Evolutionary conservation across 2,888 invertebrate species (phyloP).

Genomic region (Drosophila yooni): DNA sequence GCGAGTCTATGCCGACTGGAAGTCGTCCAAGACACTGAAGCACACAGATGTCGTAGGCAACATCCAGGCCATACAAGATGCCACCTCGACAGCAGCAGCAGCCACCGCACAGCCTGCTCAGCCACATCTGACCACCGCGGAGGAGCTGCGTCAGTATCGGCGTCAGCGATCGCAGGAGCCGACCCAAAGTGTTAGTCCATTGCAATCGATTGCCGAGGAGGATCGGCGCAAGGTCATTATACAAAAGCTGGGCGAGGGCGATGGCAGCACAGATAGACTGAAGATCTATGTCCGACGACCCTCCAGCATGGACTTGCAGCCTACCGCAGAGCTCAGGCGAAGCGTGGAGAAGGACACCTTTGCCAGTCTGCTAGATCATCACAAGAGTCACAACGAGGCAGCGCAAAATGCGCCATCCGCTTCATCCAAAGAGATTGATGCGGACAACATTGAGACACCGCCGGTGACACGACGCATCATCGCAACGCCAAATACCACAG

Average conservation of each 20-base stretch:
- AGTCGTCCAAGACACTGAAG: constrained; percentile 91
- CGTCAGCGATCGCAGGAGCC: constrained; percentile 87
- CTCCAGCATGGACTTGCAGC: constrained; percentile 70
- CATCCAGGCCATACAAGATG: constrained; percentile 92
- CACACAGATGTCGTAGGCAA: constrained; percentile 93
- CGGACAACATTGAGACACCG: constrained; percentile 96
- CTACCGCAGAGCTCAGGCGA: constrained; percentile 42
- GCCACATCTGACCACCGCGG: constrained; percentile 84
- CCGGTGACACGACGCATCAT: constrained; percentile 89
- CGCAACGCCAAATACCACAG: constrained; percentile 73
- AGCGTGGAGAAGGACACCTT: constrained; percentile 69
- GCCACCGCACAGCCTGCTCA: constrained; percentile 84
- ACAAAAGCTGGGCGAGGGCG: constrained; percentile 86
- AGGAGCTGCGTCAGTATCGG: constrained; percentile 87
- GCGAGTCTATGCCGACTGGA: constrained; percentile 91
- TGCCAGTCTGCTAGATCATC: constrained; percentile 70
- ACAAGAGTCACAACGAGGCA: constrained; percentile 78
- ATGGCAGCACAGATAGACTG: constrained; percentile 86
- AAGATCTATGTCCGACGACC: constrained; percentile 87
- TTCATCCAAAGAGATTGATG: constrained; percentile 92
- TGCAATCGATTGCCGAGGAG: constrained; percentile 88
- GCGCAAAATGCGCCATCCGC: constrained; percentile 45
- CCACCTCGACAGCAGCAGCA: constrained; percentile 86
- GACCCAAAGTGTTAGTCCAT: constrained; percentile 84
- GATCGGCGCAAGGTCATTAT: constrained; percentile 87